phyloP scores from a whole-genome alignment of 2,113 vertebrate species.

The Zeus faber region DNA sequence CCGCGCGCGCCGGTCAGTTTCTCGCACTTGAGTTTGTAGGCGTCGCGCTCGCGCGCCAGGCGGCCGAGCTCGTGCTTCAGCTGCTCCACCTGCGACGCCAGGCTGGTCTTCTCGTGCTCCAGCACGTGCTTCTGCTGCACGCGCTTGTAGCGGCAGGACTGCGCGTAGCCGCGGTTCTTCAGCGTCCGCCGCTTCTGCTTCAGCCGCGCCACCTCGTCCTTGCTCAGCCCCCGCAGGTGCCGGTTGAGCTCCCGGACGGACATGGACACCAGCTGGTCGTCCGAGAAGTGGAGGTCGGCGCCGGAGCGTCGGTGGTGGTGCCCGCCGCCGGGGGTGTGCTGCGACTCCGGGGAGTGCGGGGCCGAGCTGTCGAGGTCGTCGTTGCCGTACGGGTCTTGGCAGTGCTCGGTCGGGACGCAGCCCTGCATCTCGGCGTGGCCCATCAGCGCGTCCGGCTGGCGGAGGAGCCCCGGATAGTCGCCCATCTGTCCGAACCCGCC shows the following conservation, averaged over 20 bases:
- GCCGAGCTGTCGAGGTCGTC: conserved; percentile 76
- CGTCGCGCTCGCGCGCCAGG: conserved; percentile 92
- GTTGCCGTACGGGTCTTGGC: conserved; percentile 78
- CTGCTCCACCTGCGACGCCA: conserved; percentile 91
- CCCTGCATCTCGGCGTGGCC: conserved; percentile 77
- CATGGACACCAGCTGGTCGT: conserved; percentile 98
- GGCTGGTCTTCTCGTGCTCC: conserved; percentile 95
- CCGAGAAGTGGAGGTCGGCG: conserved; percentile 86
- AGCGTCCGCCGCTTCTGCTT: conserved; percentile 97
- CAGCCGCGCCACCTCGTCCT: conserved; percentile 94
- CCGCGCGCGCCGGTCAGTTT: conserved; percentile 88
- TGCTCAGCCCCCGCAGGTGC: conserved; percentile 89
- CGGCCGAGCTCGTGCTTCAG: conserved; percentile 93
- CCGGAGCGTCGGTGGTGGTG: conserved; percentile 60
- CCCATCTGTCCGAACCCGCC: conserved; percentile 71
- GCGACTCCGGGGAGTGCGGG: conserved; percentile 69
- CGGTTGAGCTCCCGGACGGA: conserved; percentile 95
- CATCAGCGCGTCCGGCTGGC: conserved; percentile 71
- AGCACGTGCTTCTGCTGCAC: conserved; percentile 94
- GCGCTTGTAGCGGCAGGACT: conserved; percentile 96
- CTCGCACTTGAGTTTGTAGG: conserved; percentile 95
- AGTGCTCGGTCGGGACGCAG: conserved; percentile 42
- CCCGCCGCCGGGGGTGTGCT: conserved; percentile 67
- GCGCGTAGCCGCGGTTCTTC: conserved; percentile 96
- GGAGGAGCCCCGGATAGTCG: conserved; percentile 65